Evolutionary conservation across 2,113 vertebrate species (phyloP).

Genomic region (Bombycilla garrulus): DNA sequence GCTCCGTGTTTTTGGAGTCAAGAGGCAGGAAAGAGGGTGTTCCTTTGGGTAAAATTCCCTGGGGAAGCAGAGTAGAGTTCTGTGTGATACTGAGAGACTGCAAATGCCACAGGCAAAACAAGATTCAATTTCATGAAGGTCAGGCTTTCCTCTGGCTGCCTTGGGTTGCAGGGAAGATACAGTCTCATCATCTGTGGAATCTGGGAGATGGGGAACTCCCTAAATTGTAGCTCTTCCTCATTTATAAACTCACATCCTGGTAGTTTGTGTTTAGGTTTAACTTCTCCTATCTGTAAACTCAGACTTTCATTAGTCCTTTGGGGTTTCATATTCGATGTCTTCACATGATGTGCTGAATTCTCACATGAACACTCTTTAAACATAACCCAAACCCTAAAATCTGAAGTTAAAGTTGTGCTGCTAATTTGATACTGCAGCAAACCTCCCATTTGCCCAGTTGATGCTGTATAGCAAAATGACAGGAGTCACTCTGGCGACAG

Average conservation of each 20-base stretch:
- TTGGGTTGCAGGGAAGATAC: not conserved
- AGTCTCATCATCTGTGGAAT: not conserved
- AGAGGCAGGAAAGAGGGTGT: not conserved
- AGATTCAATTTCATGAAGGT: not conserved
- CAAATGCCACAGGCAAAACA: not conserved
- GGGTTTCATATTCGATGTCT: not conserved
- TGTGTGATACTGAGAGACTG: not conserved
- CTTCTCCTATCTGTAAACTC: not conserved
- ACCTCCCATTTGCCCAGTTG: fast-evolving
- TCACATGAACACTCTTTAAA: not conserved
- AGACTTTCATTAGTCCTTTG: not conserved
- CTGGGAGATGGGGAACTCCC: not conserved
- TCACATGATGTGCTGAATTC: not conserved
- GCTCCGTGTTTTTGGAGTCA: fast-evolving
- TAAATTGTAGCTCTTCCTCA: fast-evolving
- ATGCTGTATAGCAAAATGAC: not conserved
- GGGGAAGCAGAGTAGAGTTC: not conserved
- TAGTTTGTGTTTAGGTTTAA: not conserved
- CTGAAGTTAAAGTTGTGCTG: not conserved
- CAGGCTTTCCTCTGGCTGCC: not conserved
- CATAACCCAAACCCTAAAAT: not conserved
- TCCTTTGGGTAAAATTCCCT: not conserved
- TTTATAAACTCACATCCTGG: not conserved
- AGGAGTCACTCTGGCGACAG: not conserved
- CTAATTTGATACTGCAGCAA: not conserved